Evolutionary conservation across 2,888 invertebrate species (phyloP).

Genomic region (Himalopsyche anomala): DNA sequence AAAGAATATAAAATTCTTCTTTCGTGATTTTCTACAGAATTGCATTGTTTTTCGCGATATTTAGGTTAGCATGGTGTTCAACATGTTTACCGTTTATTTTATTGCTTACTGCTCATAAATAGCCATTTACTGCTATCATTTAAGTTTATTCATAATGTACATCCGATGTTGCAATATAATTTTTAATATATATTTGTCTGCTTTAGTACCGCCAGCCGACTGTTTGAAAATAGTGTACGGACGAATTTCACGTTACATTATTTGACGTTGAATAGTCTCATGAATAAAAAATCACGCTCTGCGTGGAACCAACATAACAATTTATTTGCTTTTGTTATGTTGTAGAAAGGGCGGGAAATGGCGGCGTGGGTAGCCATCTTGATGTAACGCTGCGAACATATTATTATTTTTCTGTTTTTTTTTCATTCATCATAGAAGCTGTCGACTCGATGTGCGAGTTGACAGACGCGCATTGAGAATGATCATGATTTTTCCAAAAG

Average conservation of each 20-base stretch:
- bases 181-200: neutral
- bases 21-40: too few species aligned
- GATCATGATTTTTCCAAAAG: neutral
- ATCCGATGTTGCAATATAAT: neutral
- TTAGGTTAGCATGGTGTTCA: too few species aligned
- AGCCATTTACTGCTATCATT: too few species aligned
- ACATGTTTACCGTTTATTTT: too few species aligned
- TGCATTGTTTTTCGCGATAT: too few species aligned
- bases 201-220: neutral
- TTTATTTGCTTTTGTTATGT: constrained; percentile 41
- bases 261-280: constrained; percentile 32
- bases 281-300: constrained; percentile 40
- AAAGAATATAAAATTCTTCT: too few species aligned
- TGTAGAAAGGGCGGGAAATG: constrained; percentile 43
- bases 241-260: neutral
- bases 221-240: neutral
- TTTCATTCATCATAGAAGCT: constrained; percentile 10
- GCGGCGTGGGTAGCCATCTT: constrained; percentile 39
- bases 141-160: too few species aligned
- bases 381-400: constrained; percentile 21
- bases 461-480: neutral
- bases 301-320: constrained; percentile 38
- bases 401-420: neutral
- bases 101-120: too few species aligned
- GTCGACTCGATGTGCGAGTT: neutral